Base-by-base conservation (phyloP, 1,140 invertebrate species). In the Pogonomyrmex californicus region DNA sequence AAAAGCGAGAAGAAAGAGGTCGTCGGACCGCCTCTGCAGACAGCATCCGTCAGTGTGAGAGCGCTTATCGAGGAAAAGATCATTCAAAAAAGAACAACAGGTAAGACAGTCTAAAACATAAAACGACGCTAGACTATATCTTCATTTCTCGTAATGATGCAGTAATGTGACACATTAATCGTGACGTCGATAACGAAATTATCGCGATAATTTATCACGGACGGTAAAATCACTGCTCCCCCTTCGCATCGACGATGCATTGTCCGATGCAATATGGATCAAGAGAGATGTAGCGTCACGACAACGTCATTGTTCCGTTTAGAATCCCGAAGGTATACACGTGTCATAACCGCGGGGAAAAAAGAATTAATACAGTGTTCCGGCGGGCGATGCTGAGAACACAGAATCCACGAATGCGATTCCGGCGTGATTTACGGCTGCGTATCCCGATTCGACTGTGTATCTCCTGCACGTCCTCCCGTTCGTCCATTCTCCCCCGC, bases 11-110 rank as follows among this genome's bases (percentile, higher is more conserved):
- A 98, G 93, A 98, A 98, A 92, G 97, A 98, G 92, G 96, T 97
- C 0, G 96, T 96, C 4, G 97, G 97, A 1, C 97, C 98, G 6
- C 98, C 98, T 0, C 92, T 99, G 78, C 98, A 98, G 95, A 98
- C 98, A 7, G 98, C 98, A 0, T 98, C 98, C 66, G 97, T 98
- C 83, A 98, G 98, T 85, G 98, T 98, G 2, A 95, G 98, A 66
- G 98, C 98, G 14, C 96, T 98, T 2, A 98, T 99, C 86, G 98
- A 98, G 95, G 98, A 99, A 93, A 98, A 98, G 94, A 99, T 98
- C 78, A 98, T 98, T 87, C 98, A 98, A 91, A 98, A 98, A 90
- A 95, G 98, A 79, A 97, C 96, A 17, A 96, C 96, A 73, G 94
- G 95, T 95, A 90, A 68, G 65, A 41, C 23, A 65, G 3, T 65